Evolutionary conservation across 2,797 vertebrate species (phyloP).

Genomic region (Novumbra hubbsi): DNA sequence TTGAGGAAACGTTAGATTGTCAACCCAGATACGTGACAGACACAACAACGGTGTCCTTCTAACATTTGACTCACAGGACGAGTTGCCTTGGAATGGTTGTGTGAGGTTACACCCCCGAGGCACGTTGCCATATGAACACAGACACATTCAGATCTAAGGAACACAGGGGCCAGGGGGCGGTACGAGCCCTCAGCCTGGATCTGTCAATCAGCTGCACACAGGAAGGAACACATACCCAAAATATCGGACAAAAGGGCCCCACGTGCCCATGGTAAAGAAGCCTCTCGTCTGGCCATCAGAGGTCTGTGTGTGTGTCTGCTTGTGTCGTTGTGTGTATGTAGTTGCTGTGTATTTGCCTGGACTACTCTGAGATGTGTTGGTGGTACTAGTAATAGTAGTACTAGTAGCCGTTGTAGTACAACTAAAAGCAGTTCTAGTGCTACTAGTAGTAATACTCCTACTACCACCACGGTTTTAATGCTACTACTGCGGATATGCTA

Average conservation of each 20-base stretch:
- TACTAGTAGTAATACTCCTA: background rate
- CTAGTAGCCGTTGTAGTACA: conserved; percentile 3
- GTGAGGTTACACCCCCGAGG: conserved; percentile 37
- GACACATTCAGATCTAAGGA: conserved; percentile 46
- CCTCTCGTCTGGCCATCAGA: conserved; percentile 42
- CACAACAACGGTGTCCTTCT: conserved; percentile 10
- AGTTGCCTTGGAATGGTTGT: conserved; percentile 47
- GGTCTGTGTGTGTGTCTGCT: conserved; percentile 14
- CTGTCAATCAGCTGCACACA: conserved; percentile 65
- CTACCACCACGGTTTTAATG: no score
- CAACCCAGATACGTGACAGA: no score
- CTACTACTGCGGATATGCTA: no score
- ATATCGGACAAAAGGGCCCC: conserved; percentile 25
- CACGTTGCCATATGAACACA: conserved; percentile 57
- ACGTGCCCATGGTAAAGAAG: conserved; percentile 16
- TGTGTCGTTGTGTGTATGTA: background rate
- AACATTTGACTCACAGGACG: conserved; percentile 38
- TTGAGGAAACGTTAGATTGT: no score
- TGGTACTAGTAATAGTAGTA: no score
- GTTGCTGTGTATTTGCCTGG: background rate
- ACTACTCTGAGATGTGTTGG: background rate
- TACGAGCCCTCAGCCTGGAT: conserved; percentile 67
- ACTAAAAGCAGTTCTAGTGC: no score
- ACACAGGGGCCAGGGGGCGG: conserved; percentile 43
- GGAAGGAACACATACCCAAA: conserved; percentile 42